These are phyloP conservation scores for Diarsia mendica DNA, from an alignment of 2,888 invertebrate species.

Conservation along the genomic window DNA sequence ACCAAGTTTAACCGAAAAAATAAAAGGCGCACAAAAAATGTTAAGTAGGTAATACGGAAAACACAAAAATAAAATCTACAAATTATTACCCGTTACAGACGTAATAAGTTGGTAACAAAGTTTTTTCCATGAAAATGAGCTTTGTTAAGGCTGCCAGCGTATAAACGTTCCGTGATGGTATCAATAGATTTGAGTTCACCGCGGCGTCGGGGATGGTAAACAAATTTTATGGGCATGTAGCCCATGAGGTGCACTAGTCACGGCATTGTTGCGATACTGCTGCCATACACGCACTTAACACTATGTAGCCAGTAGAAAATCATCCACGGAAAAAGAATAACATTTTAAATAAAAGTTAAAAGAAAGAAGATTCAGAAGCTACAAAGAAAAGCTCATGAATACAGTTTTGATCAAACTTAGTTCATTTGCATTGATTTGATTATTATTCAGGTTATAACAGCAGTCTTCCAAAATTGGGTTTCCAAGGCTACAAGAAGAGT, in stretches of 20 bases:
- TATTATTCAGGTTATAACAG: constrained; percentile 11
- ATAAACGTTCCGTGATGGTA: constrained; percentile 72
- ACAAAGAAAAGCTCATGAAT: constrained; percentile 3
- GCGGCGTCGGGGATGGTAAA: constrained; percentile 76
- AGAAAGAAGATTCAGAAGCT: background rate
- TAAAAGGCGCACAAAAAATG: background rate
- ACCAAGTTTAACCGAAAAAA: constrained; percentile 20
- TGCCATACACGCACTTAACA: constrained; percentile 83
- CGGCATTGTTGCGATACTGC: constrained; percentile 81
- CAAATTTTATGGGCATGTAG: constrained; percentile 83
- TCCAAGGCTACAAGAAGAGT: constrained; percentile 24
- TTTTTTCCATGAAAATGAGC: constrained; percentile 54
- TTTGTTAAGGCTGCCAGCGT: constrained; percentile 43
- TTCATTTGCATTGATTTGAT: constrained; percentile 22
- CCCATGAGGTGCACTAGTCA: constrained; percentile 81
- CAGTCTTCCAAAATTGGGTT: constrained; percentile 11
- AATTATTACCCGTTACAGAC: constrained; percentile 46
- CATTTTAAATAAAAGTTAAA: background rate
- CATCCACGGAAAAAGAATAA: background rate
- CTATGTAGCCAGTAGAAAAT: constrained; percentile 67
- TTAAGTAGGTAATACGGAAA: constrained; percentile 28
- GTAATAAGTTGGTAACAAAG: constrained; percentile 51
- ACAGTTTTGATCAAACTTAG: constrained; percentile 4
- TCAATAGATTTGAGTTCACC: constrained; percentile 75
- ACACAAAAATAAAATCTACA: constrained; percentile 54